These are phyloP conservation scores for Aporophyla nigra DNA, from an alignment of 2,888 invertebrate genomes.

Conservation along the genomic window DNA sequence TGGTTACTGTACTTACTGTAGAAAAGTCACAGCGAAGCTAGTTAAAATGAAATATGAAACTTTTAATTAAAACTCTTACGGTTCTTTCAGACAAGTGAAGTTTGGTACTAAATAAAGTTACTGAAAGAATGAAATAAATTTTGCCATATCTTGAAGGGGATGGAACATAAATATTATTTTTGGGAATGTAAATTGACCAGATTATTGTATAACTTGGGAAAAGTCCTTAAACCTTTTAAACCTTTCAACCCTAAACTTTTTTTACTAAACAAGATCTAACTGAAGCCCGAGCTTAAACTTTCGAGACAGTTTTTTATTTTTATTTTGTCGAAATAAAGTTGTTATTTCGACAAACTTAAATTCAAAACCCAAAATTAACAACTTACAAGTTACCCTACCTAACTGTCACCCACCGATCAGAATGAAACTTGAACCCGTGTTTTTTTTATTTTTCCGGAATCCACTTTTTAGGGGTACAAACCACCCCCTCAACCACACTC, in stretches of 20 bases:
- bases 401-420: no score
- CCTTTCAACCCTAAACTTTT: no score
- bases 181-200: neutral
- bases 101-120: slow-evolving; percentile 51
- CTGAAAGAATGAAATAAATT: slow-evolving; percentile 47
- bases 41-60: slow-evolving; percentile 63
- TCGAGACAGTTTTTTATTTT: neutral
- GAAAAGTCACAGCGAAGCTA: slow-evolving; percentile 23
- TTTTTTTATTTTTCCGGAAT: no score
- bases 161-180: neutral
- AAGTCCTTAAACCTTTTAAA: neutral
- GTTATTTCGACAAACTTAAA: neutral
- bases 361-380: neutral
- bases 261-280: neutral
- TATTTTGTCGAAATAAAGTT: neutral
- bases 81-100: slow-evolving; percentile 40
- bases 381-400: no score
- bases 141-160: slow-evolving; percentile 29
- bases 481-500: no score
- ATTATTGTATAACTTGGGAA: neutral
- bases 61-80: slow-evolving; percentile 63
- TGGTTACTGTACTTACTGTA: neutral
- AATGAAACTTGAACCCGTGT: no score
- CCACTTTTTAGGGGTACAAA: no score
- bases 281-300: neutral